Base-by-base conservation (phyloP, 2,888 invertebrate species). In the Metalampra italica region DNA sequence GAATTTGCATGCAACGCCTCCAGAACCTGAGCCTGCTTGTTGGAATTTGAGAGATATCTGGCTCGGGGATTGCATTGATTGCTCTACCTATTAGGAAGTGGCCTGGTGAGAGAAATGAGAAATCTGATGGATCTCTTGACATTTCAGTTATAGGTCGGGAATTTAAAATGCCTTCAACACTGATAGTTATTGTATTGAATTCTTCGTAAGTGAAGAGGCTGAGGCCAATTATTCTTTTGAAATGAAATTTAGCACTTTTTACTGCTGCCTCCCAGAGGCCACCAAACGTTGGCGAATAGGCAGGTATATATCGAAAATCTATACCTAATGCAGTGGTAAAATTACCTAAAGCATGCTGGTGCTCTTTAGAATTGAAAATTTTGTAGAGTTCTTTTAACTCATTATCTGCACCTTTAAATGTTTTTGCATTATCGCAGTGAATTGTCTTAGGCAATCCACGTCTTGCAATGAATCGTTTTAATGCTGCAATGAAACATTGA, bases 71-170 rank as follows among this genome's bases (percentile, higher is more conserved):
- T 1, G 48, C 11, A n/a, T 43, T 55, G 0, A 62, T 46, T 5
- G 64, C 40, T 12, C 54, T 45, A 32, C 68, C 68, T 29, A 71
- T 55, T 3, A 74, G 46, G 43, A 71, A 68, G 45, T 73, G 74
- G 1, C 57, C 63, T 15, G 71, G 71, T 7, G 68, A 68, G 5
- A 73, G 51, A 7, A 57, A 55, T 7, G 51, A 43, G 7, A 59
- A 48, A 46, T 68, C 67, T 1, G 46, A 15, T 0, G 60, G 56
- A 45, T 64, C 61, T 7, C 54, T 43, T 3, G 69, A 62, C 1
- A 66, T 2, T 0, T 62, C 58, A 13, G 53, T 55, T 7, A 68
- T 14, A 7, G 66, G 66, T 11, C 68, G 51, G 0, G 64, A 66
- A 45, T 68, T 68, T 11, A 67, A 49, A 4, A 61, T 49, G 7